Conservation (phyloP, 2,888 invertebrate species). For the Leucophenga montana region DNA sequence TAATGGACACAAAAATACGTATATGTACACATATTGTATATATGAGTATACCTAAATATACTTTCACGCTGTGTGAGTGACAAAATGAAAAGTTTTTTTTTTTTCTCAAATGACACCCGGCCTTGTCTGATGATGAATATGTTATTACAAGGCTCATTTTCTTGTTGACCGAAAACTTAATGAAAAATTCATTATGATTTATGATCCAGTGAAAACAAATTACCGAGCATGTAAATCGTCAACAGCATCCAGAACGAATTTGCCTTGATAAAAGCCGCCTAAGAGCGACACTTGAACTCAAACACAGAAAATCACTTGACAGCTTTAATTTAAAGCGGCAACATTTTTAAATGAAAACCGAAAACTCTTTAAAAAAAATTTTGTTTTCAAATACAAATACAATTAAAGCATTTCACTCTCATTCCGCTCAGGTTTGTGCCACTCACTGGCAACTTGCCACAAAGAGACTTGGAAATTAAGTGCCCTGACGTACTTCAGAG, state of each 20-base stretch:
- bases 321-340: constrained; percentile 18
- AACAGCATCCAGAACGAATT: background rate
- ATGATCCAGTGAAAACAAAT: constrained; percentile 51
- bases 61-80: background rate
- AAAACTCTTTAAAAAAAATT: constrained; percentile 21
- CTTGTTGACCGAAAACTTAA: constrained; percentile 43
- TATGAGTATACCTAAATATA: no score
- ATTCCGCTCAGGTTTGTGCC: background rate
- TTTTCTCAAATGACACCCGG: no score
- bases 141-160: constrained; percentile 51
- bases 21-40: no score
- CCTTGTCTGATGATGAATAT: constrained; percentile 48
- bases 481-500: constrained; percentile 35
- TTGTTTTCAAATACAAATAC: constrained; percentile 36
- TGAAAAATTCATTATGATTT: constrained; percentile 60
- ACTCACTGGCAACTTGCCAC: constrained; percentile 43
- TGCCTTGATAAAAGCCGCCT: constrained; percentile 41
- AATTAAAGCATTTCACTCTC: constrained; percentile 43
- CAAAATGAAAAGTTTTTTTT: background rate
- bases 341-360: no score
- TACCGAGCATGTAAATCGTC: constrained; percentile 48
- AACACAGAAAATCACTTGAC: constrained; percentile 4
- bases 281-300: constrained; percentile 8
- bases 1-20: no score
- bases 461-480: constrained; percentile 57